Conservation (phyloP, 2,888 invertebrate genomes). For the Nomada ferruginata region DNA sequence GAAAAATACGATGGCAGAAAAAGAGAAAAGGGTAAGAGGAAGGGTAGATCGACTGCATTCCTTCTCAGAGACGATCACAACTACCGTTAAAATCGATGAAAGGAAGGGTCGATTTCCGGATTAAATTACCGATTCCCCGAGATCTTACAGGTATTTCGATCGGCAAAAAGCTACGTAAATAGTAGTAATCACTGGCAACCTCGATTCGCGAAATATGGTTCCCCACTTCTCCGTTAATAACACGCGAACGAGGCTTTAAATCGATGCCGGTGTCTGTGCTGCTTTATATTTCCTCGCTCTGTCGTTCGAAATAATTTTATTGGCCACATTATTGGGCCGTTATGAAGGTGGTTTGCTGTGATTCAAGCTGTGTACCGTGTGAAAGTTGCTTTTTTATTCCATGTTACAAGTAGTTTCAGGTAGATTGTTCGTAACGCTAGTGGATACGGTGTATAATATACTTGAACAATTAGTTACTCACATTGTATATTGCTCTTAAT, state of each 20-base stretch:
- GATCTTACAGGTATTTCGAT: neutral
- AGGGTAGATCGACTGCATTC: conserved; percentile 15
- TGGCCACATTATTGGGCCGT: neutral
- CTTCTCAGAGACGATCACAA: conserved; percentile 24
- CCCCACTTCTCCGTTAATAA: conserved; percentile 17
- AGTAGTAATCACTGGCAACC: conserved; percentile 18
- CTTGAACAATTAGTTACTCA: neutral
- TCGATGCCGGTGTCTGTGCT: neutral
- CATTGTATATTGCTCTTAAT: neutral
- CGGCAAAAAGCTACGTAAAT: conserved; percentile 39
- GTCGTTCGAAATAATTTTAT: neutral
- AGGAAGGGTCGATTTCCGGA: conserved; percentile 43
- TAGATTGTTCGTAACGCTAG: no score
- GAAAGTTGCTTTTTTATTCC: no score
- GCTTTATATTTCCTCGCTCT: neutral
- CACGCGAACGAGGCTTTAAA: conserved; percentile 26
- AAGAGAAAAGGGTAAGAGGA: neutral
- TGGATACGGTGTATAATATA: no score
- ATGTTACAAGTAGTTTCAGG: no score
- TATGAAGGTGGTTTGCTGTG: neutral
- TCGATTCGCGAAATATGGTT: conserved; percentile 17
- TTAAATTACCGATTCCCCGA: conserved; percentile 50
- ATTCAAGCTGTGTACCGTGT: no score
- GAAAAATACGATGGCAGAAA: neutral
- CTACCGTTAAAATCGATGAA: neutral